A percentile compares a stretch with the other conserved stretches of the same genome.
Conservation (phyloP, 2,888 invertebrate genomes). For the Graphium colonna region DNA sequence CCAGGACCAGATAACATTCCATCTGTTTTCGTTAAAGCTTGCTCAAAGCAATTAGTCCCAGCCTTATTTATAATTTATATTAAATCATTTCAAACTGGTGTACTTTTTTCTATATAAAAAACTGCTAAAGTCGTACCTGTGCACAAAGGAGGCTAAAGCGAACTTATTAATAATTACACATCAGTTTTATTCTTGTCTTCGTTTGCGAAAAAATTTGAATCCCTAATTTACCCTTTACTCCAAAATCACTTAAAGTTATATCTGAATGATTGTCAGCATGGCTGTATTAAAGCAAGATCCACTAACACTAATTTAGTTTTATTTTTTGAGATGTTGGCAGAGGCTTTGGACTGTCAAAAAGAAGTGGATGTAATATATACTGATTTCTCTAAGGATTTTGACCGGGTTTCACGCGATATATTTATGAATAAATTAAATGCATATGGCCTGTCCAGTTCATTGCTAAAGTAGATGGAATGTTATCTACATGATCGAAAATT, state of each 20-base stretch:
- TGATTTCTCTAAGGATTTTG: background rate
- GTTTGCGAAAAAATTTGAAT: constrained; percentile 20
- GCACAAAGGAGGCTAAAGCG: constrained; percentile 10
- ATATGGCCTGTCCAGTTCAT: background rate
- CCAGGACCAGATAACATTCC: too few relatives aligned
- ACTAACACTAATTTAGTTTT: background rate
- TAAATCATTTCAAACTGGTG: constrained; percentile 9
- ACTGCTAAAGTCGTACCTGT: constrained; percentile 13
- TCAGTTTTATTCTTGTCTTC: constrained; percentile 15
- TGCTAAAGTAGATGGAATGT: background rate
- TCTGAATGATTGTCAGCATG: constrained; percentile 2
- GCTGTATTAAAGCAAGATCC: background rate
- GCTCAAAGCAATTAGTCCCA: background rate
- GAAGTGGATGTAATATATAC: constrained; percentile 5
- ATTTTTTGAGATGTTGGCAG: background rate
- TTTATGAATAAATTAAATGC: background rate
- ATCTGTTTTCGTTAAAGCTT: too few relatives aligned
- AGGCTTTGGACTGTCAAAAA: background rate
- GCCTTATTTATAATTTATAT: constrained; percentile 1
- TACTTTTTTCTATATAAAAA: constrained; percentile 16
- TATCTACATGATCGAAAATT: too few relatives aligned
- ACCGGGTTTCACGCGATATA: background rate
- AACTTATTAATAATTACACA: constrained; percentile 12
- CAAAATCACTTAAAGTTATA: constrained; percentile 5
- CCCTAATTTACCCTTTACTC: constrained; percentile 5